Percentiles rank a stretch among this genome's conserved stretches.
phyloP scores from a whole-genome alignment of 2,113 vertebrate genomes.

The Chascanopsetta lugubris region DNA sequence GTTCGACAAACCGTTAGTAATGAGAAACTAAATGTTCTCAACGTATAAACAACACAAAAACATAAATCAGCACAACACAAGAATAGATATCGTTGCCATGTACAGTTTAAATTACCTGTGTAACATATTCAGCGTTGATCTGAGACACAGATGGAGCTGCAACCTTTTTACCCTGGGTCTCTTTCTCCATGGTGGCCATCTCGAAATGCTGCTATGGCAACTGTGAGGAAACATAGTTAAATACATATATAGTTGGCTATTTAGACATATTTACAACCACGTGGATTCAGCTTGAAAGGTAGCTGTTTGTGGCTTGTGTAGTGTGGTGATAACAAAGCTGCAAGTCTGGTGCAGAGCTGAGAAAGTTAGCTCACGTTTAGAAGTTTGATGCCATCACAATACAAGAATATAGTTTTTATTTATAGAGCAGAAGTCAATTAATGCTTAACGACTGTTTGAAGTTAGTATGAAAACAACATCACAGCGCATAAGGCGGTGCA shows the following conservation, averaged over 20 bases:
- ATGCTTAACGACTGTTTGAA: not conserved
- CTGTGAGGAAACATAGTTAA: not conserved
- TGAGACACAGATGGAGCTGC: constrained; percentile 96
- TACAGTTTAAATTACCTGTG: constrained; percentile 83
- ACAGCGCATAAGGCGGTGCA: too few species aligned
- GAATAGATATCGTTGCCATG: not conserved
- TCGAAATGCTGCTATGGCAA: not conserved
- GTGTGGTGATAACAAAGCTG: not conserved
- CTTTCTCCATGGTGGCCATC: constrained; percentile 75
- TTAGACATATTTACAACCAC: not conserved
- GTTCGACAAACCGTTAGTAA: too few species aligned
- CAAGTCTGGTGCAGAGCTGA: not conserved
- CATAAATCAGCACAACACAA: too few species aligned
- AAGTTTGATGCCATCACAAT: too few species aligned
- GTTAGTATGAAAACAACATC: not conserved
- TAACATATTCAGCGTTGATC: constrained; percentile 97
- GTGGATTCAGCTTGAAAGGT: not conserved
- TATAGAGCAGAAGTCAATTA: not conserved
- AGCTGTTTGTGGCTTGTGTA: not conserved
- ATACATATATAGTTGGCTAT: not conserved
- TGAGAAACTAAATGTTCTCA: too few species aligned
- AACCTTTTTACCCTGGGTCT: constrained; percentile 87
- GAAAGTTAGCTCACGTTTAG: constrained; percentile 2
- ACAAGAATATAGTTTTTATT: too few species aligned
- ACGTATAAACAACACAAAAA: too few species aligned